phyloP scores from a whole-genome alignment of 2,888 invertebrate genomes.

The Cephonodes hylas region DNA sequence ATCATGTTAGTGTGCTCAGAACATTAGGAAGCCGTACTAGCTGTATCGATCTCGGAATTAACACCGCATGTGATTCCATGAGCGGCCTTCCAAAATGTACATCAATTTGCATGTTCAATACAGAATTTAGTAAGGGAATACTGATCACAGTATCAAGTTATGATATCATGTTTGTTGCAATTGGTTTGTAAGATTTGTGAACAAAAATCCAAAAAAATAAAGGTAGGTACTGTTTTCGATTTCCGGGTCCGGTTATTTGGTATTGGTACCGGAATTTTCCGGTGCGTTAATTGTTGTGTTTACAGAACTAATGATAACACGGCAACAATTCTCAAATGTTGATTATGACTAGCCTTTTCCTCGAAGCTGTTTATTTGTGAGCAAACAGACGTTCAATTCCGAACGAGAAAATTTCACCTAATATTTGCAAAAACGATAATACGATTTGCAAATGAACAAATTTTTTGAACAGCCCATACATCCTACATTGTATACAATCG shows the following conservation, averaged over 20 bases:
- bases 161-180: too few relatives aligned
- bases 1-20: conserved; percentile 24
- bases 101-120: background rate
- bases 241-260: too few relatives aligned
- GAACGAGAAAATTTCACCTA: background rate
- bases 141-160: too few relatives aligned
- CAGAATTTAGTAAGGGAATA: background rate
- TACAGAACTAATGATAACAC: background rate
- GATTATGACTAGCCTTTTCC: background rate
- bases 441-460: background rate
- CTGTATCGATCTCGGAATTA: background rate
- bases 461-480: background rate
- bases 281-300: background rate
- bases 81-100: background rate
- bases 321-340: background rate
- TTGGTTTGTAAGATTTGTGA: background rate
- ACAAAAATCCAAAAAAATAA: too few relatives aligned
- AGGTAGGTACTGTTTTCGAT: too few relatives aligned
- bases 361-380: conserved; percentile 1
- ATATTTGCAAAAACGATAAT: background rate
- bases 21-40: conserved; percentile 28
- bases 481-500: background rate
- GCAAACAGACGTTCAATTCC: background rate
- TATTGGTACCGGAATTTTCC: too few relatives aligned
- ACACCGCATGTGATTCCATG: background rate